Base-by-base conservation (phyloP, 2,888 invertebrate genomes). In the Mesorhabditis spiculigera region DNA sequence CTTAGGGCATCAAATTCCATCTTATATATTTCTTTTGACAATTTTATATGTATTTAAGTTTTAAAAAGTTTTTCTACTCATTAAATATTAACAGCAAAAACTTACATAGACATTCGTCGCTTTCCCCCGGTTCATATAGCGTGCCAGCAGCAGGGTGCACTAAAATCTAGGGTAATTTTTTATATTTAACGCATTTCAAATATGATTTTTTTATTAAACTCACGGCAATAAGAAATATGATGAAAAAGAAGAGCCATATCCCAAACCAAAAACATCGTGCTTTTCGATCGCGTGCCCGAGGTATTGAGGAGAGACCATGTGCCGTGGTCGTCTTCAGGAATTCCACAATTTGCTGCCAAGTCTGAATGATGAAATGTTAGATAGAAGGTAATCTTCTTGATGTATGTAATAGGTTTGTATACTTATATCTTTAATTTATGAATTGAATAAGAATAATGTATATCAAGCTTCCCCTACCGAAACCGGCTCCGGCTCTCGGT, bases 261-360 rank as follows among this genome's bases (percentile, higher is more conserved):
- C 10, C n/a, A n/a, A 50, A 50, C 58, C 58, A 50, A n/a, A 50
- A 50, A n/a, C 58, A 10, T 10, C 58, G 58, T 10, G 58, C 58
- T 50, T 50, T 50, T 50, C 58, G 58, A 50, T 50, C n/a, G 8
- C n/a, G 8, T 3, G 58, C 58, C 58, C 58, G 8, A n/a, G 58
- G 58, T 13, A 50, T 50, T n/a, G 58, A 10, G 58, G 58, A 50
- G 58, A 50, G 58, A 10, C 58, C 58, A n/a, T 50, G 58, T 10
- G 58, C 58, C 10, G 58, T 50, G 10, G 58, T 50, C n/a, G 58
- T 50, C n/a, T 50, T 50, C n/a, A 50, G n/a, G 58, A 50, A 50
- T 50, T 50, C 58, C 10, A 50, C 58, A n/a, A 50, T n/a, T 50
- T 50, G 58, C n/a, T 50, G 8, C 58, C 58, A 50, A 10, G n/a